Conservation (phyloP, 2,888 invertebrate genomes). For the Drosophila trichaetosa region DNA sequence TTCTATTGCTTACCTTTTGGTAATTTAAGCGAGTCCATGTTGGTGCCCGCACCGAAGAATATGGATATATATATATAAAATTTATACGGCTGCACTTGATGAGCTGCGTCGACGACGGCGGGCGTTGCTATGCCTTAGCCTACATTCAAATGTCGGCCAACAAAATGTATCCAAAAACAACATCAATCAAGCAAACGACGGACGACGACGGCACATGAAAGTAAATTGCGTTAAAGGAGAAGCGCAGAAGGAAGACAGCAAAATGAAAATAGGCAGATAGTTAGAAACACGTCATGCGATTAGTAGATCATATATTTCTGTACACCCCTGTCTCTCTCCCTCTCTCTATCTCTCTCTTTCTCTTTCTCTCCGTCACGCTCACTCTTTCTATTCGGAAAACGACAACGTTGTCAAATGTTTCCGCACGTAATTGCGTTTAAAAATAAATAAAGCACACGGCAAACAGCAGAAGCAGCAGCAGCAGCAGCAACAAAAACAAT, state of each 20-base stretch:
- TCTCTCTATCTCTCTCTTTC: conserved; percentile 13
- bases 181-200: conserved; percentile 68
- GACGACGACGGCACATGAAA: conserved; percentile 55
- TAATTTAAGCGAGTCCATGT: conserved; percentile 84
- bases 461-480: conserved; percentile 17
- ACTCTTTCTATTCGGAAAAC: conserved; percentile 36
- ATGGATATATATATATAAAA: conserved; percentile 19
- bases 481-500: conserved; percentile 16
- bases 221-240: conserved; percentile 27
- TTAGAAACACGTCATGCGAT: conserved; percentile 52
- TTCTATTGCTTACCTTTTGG: conserved; percentile 79
- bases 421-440: conserved; percentile 75
- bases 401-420: conserved; percentile 58
- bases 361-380: conserved; percentile 31
- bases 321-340: conserved; percentile 16
- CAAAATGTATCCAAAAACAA: conserved; percentile 64
- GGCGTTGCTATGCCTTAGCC: conserved; percentile 62
- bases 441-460: conserved; percentile 64
- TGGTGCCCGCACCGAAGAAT: conserved; percentile 53
- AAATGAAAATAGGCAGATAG: conserved; percentile 26
- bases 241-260: not conserved
- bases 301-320: conserved; percentile 67
- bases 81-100: conserved; percentile 73
- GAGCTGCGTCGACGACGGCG: conserved; percentile 48
- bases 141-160: conserved; percentile 59